phyloP scores from a whole-genome alignment of 2,113 vertebrate genomes.

The Nestor notabilis region DNA sequence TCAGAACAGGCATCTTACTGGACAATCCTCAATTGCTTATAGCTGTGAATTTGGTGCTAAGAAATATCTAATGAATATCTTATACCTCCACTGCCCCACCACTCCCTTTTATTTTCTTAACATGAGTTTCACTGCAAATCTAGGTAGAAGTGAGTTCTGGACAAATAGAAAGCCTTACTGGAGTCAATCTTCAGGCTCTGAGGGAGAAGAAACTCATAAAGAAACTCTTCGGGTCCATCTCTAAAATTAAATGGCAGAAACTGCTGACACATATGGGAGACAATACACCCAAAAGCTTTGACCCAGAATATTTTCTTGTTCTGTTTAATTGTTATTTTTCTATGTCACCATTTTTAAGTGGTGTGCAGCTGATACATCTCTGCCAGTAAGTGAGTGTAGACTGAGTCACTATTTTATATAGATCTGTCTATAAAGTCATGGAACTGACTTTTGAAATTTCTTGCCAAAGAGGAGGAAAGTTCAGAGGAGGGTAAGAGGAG shows the following conservation, averaged over 20 bases:
- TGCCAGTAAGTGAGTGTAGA: slow-evolving; percentile 44
- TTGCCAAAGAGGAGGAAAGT: slow-evolving; percentile 21
- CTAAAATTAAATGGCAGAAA: slow-evolving; percentile 7
- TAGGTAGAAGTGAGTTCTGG: background rate
- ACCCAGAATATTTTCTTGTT: background rate
- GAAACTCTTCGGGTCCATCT: background rate
- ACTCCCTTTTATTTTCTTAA: background rate
- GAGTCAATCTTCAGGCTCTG: background rate
- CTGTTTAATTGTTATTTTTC: slow-evolving; percentile 21
- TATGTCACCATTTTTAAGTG: slow-evolving; percentile 27
- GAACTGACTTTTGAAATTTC: slow-evolving; percentile 22
- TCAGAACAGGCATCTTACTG: background rate
- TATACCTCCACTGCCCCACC: background rate
- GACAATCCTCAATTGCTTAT: background rate
- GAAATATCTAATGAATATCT: background rate
- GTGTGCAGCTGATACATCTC: slow-evolving; percentile 5
- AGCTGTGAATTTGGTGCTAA: background rate
- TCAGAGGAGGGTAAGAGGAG: background rate
- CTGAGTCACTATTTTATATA: slow-evolving; percentile 48
- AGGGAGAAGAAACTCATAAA: background rate
- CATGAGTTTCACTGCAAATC: background rate
- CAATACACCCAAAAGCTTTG: background rate
- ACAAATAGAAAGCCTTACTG: background rate
- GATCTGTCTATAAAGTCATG: slow-evolving; percentile 32
- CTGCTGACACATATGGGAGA: background rate